Conservation (phyloP, 2,113 vertebrate genomes). For the Neolamprologus tretocephalus region DNA sequence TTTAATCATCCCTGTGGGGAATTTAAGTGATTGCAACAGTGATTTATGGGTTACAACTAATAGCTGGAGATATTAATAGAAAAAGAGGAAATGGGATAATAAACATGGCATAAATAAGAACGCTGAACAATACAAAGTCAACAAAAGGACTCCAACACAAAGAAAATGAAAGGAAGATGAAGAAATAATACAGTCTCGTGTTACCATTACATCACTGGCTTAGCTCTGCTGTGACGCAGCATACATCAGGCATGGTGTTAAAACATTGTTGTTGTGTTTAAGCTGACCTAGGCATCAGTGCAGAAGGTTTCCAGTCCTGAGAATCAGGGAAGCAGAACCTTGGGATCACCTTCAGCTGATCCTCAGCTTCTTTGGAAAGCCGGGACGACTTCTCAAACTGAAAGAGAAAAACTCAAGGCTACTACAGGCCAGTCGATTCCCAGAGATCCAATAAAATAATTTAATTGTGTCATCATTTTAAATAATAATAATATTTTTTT, state of each 20-base stretch:
- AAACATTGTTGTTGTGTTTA: not conserved
- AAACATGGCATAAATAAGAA: not conserved
- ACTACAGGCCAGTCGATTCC: not conserved
- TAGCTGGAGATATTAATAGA: not conserved
- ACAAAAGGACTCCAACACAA: not conserved
- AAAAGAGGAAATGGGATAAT: not conserved
- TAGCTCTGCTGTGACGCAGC: not conserved
- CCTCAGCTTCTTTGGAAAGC: slow-evolving; percentile 87
- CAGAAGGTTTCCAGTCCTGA: slow-evolving; percentile 84
- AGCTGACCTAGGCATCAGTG: slow-evolving; percentile 81
- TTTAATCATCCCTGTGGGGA: slow-evolving; percentile 1
- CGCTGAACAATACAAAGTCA: not conserved
- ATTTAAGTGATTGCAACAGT: not conserved
- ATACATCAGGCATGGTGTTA: not conserved
- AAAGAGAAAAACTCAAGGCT: slow-evolving; percentile 5
- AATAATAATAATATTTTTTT: not conserved
- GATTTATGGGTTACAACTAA: not conserved
- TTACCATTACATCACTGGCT: not conserved
- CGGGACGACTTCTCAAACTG: slow-evolving; percentile 87
- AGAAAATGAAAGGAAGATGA: not conserved
- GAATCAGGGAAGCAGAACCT: slow-evolving; percentile 96
- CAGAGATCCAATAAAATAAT: not conserved
- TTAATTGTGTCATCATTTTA: not conserved
- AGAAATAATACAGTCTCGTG: not conserved
- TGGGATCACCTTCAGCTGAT: slow-evolving; percentile 92